Conservation (phyloP, 2,113 vertebrate genomes). For the Mastomys coucha region DNA sequence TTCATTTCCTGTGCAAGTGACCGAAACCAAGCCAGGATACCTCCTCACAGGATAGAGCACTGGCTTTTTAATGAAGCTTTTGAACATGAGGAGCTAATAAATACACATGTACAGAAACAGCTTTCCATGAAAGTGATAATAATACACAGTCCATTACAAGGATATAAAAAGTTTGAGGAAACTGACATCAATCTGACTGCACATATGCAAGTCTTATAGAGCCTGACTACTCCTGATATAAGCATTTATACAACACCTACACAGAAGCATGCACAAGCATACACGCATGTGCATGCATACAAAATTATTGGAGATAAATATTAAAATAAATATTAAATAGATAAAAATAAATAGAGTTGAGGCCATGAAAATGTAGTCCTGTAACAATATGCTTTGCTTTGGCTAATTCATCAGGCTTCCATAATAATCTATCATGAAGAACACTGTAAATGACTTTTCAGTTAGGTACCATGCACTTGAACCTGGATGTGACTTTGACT, state of each 20-base stretch:
- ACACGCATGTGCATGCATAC: neutral
- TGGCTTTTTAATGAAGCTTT: neutral
- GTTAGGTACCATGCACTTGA: slow-evolving; percentile 4
- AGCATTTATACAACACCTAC: neutral
- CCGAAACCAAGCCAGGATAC: neutral
- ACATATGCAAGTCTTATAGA: neutral
- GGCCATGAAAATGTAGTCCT: neutral
- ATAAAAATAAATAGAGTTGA: neutral
- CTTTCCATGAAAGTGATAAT: neutral
- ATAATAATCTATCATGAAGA: neutral
- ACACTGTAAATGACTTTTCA: slow-evolving; percentile 2
- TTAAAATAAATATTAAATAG: neutral
- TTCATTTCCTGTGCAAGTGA: neutral
- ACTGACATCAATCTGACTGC: slow-evolving; percentile 36
- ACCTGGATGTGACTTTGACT: neutral
- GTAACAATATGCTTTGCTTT: slow-evolving; percentile 37
- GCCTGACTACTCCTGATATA: neutral
- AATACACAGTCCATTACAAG: neutral
- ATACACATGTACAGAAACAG: neutral
- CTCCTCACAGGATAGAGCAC: rapidly evolving
- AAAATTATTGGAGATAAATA: neutral
- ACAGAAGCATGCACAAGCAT: neutral
- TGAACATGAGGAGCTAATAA: neutral
- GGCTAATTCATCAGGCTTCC: neutral
- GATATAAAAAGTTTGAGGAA: neutral